phyloP scores from a whole-genome alignment of 2,113 vertebrate species.

The Silurus glanis region DNA sequence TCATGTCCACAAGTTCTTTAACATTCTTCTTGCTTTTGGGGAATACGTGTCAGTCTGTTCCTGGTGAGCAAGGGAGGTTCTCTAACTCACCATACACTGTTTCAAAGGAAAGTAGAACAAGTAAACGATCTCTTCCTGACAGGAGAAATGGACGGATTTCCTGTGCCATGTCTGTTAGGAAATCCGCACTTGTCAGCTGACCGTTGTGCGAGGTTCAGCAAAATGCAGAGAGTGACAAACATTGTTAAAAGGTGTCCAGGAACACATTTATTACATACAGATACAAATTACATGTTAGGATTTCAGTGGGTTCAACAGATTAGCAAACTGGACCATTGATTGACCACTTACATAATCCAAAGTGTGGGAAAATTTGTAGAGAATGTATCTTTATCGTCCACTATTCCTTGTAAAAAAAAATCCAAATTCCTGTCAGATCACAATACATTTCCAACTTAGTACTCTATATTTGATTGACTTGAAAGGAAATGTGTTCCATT shows the following conservation, averaged over 20 bases:
- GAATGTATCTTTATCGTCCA: neutral
- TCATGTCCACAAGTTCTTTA: conserved; percentile 13
- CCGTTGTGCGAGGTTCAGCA: conserved; percentile 46
- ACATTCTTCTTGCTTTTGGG: conserved; percentile 7
- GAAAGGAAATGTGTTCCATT: neutral
- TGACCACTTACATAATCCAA: neutral
- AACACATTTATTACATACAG: neutral
- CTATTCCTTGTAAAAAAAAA: neutral
- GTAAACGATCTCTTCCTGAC: conserved; percentile 71
- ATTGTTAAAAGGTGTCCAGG: neutral
- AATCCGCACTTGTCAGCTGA: conserved; percentile 55
- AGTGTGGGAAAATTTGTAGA: neutral
- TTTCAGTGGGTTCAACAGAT: neutral
- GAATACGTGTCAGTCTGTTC: conserved; percentile 25
- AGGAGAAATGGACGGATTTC: conserved; percentile 83
- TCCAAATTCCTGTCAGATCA: neutral
- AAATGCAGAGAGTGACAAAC: conserved; percentile 13
- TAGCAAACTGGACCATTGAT: neutral
- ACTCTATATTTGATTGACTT: neutral
- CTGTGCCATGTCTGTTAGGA: conserved; percentile 64
- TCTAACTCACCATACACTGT: conserved; percentile 19
- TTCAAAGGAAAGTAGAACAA: conserved; percentile 32
- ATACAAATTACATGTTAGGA: neutral
- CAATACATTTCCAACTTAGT: neutral
- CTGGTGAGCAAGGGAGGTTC: conserved; percentile 11